Evolutionary conservation across 2,888 invertebrate genomes (phyloP).

Genomic region (Leptopterna dolabrata): DNA sequence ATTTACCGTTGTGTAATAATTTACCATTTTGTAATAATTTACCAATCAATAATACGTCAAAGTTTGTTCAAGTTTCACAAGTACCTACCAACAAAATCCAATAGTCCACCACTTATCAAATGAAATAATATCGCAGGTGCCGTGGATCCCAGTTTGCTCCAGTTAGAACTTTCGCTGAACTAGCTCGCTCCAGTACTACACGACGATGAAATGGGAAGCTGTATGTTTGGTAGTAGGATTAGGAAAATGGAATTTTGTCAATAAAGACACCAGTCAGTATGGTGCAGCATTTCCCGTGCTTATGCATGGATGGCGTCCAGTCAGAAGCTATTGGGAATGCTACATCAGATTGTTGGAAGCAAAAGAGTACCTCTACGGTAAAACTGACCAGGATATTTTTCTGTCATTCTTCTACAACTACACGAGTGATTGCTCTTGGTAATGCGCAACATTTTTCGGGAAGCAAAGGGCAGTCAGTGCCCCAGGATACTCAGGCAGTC

Average conservation of each 20-base stretch:
- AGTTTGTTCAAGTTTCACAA: too few relatives aligned
- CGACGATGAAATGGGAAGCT: background rate
- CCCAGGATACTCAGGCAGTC: background rate
- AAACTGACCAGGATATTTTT: too few relatives aligned
- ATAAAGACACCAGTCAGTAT: background rate
- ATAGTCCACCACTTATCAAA: too few relatives aligned
- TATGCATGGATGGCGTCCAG: background rate
- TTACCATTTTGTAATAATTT: too few relatives aligned
- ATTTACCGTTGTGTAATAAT: too few relatives aligned
- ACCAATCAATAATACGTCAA: too few relatives aligned
- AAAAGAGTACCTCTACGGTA: background rate
- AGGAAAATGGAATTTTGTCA: background rate
- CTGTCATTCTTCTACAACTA: background rate
- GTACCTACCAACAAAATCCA: too few relatives aligned
- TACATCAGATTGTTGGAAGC: background rate
- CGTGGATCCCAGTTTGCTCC: too few relatives aligned
- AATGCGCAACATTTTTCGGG: background rate
- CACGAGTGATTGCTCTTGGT: background rate
- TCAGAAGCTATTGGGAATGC: background rate
- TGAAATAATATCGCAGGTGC: too few relatives aligned
- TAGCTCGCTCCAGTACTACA: background rate
- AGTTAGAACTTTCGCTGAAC: background rate
- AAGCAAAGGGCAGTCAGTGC: background rate
- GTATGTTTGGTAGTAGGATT: background rate
- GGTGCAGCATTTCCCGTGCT: background rate